Percentiles rank a stretch among this genome's conserved stretches.
These are phyloP conservation scores for Syngnathus typhle DNA, from an alignment of 2,113 vertebrate species.

Conservation along the genomic window DNA sequence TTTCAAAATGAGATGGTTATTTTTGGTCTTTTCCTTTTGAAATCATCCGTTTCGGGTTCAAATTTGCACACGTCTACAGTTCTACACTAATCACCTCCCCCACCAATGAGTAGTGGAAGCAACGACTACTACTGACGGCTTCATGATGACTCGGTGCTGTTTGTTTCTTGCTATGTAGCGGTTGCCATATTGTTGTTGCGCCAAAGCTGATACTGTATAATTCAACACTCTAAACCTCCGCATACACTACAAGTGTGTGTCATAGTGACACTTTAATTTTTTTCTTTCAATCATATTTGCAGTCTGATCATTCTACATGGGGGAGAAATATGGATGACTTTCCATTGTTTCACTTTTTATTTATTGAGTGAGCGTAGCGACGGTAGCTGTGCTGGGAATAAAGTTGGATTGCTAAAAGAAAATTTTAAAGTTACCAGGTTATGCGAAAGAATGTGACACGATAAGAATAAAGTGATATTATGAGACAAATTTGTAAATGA, in stretches of 20 bases:
- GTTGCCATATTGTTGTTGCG: conserved; percentile 28
- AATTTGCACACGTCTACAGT: conserved; percentile 52
- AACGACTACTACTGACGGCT: background rate
- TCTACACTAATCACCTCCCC: conserved; percentile 24
- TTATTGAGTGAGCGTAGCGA: conserved; percentile 11
- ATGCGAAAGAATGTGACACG: background rate
- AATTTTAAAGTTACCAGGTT: background rate
- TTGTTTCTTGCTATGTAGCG: conserved; percentile 25
- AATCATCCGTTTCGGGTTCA: conserved; percentile 22
- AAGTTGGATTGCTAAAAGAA: background rate
- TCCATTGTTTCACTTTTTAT: conserved; percentile 13
- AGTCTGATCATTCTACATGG: conserved; percentile 8
- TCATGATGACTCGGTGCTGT: conserved; percentile 43
- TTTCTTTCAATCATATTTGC: conserved; percentile 1
- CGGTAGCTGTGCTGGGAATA: background rate
- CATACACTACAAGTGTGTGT: conserved; percentile 2
- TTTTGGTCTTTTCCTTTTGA: conserved; percentile 20
- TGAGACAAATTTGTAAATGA: background rate
- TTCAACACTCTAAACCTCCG: conserved; percentile 10
- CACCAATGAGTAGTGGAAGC: conserved; percentile 14
- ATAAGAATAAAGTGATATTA: background rate
- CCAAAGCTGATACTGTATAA: conserved; percentile 32
- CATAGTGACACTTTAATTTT: background rate
- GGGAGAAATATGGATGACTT: conserved; percentile 1
- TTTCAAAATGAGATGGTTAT: background rate